Conservation (phyloP, 2,797 vertebrate genomes). For the Cirrhinus molitorella region DNA sequence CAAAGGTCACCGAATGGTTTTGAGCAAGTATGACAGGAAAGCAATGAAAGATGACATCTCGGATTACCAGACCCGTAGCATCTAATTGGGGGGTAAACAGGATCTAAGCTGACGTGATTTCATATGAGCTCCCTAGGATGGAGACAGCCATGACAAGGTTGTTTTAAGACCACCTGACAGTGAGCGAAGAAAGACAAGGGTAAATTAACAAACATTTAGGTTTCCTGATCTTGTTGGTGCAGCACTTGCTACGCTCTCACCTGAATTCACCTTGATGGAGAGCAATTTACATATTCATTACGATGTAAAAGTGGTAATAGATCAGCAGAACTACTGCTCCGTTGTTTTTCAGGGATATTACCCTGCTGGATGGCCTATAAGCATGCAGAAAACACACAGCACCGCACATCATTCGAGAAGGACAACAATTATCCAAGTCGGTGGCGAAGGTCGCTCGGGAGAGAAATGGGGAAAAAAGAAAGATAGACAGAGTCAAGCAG, state of each 20-base stretch:
- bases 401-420: conserved; percentile 30
- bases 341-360: conserved; percentile 14
- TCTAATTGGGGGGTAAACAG: conserved; percentile 47
- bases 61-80: conserved; percentile 31
- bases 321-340: conserved; percentile 6
- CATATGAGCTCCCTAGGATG: conserved; percentile 15
- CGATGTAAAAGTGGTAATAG: not conserved
- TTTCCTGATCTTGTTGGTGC: not conserved
- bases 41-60: conserved; percentile 50
- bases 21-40: conserved; percentile 47
- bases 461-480: not conserved
- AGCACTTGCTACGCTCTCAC: not conserved
- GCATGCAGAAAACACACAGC: conserved; percentile 6
- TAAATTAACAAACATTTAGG: conserved; percentile 16
- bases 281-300: conserved; percentile 39
- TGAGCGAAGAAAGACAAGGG: not conserved
- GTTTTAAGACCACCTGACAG: conserved; percentile 34
- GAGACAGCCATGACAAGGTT: conserved; percentile 23
- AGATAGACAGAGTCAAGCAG: not conserved
- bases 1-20: conserved; percentile 47
- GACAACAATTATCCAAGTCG: conserved; percentile 39
- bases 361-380: not conserved
- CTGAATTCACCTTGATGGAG: conserved; percentile 22
- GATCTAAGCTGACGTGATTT: conserved; percentile 37
- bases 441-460: conserved; percentile 16